These are phyloP conservation scores for Acleris sparsana DNA, from an alignment of 2,888 invertebrate species.

Conservation along the genomic window DNA sequence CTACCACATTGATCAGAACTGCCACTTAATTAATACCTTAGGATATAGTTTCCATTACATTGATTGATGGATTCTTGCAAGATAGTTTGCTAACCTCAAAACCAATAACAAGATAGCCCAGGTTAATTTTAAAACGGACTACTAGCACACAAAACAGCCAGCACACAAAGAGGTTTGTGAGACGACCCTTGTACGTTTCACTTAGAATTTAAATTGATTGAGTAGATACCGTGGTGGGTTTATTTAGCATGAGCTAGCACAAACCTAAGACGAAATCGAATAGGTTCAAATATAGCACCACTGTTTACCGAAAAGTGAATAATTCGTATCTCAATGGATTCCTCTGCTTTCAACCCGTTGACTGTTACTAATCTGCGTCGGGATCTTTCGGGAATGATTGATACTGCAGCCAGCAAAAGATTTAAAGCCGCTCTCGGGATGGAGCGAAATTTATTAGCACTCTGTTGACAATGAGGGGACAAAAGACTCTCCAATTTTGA, in stretches of 20 bases:
- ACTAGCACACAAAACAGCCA: not conserved
- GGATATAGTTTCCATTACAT: slow-evolving; percentile 53
- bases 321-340: slow-evolving; percentile 55
- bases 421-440: slow-evolving; percentile 59
- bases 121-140: slow-evolving; percentile 7
- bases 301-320: slow-evolving; percentile 52
- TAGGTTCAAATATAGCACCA: slow-evolving; percentile 30
- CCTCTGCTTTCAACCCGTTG: slow-evolving; percentile 52
- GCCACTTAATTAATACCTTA: slow-evolving; percentile 58
- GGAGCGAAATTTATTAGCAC: slow-evolving; percentile 68
- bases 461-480: slow-evolving; percentile 63
- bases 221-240: slow-evolving; percentile 18
- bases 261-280: slow-evolving; percentile 44
- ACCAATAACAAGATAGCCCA: not conserved
- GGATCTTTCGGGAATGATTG: slow-evolving; percentile 66
- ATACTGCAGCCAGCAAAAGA: slow-evolving; percentile 59
- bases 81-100: slow-evolving; percentile 39
- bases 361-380: slow-evolving; percentile 69
- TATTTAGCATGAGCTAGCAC: slow-evolving; percentile 41
- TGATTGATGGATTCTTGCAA: slow-evolving; percentile 55
- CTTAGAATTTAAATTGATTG: slow-evolving; percentile 27
- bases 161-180: slow-evolving; percentile 11
- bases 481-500: slow-evolving; percentile 55
- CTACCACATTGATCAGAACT: slow-evolving; percentile 59
- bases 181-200: slow-evolving; percentile 10